These are phyloP conservation scores for Xanthia togata DNA, from an alignment of 2,888 invertebrate genomes.

Conservation along the genomic window DNA sequence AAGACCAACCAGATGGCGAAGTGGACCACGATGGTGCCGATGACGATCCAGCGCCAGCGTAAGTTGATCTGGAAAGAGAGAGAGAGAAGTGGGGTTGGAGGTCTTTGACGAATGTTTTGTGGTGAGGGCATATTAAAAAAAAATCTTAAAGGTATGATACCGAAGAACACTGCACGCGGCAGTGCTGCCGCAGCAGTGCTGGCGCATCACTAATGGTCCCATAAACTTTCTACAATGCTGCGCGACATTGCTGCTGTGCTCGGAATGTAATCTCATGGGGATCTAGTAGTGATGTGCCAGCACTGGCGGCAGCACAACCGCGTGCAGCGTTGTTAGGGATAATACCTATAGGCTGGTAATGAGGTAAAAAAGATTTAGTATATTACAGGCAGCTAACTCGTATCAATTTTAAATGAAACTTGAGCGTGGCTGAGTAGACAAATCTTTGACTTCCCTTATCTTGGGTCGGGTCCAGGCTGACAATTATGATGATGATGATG, in stretches of 20 bases:
- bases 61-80: constrained; percentile 80
- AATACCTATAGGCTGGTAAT: neutral
- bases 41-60: constrained; percentile 88
- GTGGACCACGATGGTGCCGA: constrained; percentile 85
- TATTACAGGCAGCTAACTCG: neutral
- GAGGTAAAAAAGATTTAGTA: neutral
- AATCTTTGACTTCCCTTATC: neutral
- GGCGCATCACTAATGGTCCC: too few relatives aligned
- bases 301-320: too few relatives aligned
- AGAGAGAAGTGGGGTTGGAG: neutral
- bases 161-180: too few relatives aligned
- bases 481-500: too few relatives aligned
- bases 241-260: too few relatives aligned
- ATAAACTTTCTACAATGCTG: too few relatives aligned
- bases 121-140: neutral
- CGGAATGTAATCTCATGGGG: too few relatives aligned
- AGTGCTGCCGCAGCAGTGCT: too few relatives aligned
- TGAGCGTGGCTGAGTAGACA: neutral
- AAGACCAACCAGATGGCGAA: constrained; percentile 87
- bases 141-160: neutral
- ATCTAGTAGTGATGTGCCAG: too few relatives aligned
- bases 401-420: neutral
- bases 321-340: too few relatives aligned
- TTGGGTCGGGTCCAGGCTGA: neutral
- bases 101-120: neutral